Percentiles rank a stretch among this genome's conserved stretches.
These are phyloP conservation scores for Tenodera sinensis DNA, from an alignment of 2,888 invertebrate genomes.

Conservation along the genomic window DNA sequence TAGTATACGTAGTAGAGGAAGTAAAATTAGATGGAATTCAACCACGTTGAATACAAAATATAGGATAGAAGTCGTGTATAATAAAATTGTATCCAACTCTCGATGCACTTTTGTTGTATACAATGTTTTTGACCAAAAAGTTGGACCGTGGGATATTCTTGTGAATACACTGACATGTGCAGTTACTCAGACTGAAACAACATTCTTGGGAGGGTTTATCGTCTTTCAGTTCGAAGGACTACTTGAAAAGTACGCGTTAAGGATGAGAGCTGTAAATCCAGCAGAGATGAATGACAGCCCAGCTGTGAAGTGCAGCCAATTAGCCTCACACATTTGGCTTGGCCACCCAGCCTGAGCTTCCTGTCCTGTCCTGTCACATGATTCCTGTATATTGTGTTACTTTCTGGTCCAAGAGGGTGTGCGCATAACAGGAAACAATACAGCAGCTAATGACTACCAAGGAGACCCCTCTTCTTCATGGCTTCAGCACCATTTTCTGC, in stretches of 20 bases:
- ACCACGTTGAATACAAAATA: too few species aligned
- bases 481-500: background rate
- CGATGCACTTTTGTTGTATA: too few species aligned
- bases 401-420: background rate
- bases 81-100: too few species aligned
- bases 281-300: background rate
- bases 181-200: too few species aligned
- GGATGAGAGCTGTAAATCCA: background rate
- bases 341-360: background rate
- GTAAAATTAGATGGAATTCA: too few species aligned
- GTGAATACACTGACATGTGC: too few species aligned
- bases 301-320: background rate
- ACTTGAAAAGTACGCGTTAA: background rate
- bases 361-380: background rate
- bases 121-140: too few species aligned
- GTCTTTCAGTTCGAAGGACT: background rate
- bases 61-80: too few species aligned
- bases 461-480: too few species aligned
- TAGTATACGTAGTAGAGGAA: too few species aligned
- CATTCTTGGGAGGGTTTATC: too few species aligned
- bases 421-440: background rate
- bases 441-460: background rate
- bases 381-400: background rate
- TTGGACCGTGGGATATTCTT: too few species aligned
- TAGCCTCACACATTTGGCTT: background rate